Conservation (phyloP, 2,888 invertebrate species). For the Spialia ferax region DNA sequence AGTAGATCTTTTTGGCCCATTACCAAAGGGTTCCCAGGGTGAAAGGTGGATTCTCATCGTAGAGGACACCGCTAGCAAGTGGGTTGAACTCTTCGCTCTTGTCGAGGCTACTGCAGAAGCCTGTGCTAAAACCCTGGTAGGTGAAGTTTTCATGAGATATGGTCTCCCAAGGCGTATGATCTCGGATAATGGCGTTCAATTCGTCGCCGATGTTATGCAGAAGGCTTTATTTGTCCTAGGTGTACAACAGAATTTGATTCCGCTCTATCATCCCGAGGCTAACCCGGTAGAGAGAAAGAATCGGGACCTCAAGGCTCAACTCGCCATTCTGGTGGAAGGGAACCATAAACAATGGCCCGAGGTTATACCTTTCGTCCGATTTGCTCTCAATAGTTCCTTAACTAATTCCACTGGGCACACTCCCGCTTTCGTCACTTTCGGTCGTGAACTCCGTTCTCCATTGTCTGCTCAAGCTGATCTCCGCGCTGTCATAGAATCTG, state of each 20-base stretch:
- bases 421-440: background rate
- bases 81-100: constrained; percentile 52
- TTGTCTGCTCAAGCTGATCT: background rate
- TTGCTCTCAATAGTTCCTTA: background rate
- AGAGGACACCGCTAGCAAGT: constrained; percentile 47
- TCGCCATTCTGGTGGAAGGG: background rate
- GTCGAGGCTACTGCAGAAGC: constrained; percentile 44
- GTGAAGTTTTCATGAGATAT: constrained; percentile 46
- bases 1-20: constrained; percentile 48
- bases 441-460: background rate
- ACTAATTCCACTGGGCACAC: background rate
- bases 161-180: constrained; percentile 47
- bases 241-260: constrained; percentile 1
- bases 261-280: constrained; percentile 10
- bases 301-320: background rate
- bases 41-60: constrained; percentile 50
- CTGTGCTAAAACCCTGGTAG: constrained; percentile 43
- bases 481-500: background rate
- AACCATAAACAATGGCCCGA: background rate
- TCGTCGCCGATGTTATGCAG: constrained; percentile 47
- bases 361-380: background rate
- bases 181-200: constrained; percentile 48
- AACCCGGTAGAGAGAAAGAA: background rate
- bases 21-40: constrained; percentile 42
- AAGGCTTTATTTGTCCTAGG: constrained; percentile 19